Evolutionary conservation across 2,113 vertebrate genomes (phyloP).

Genomic region (Amphiprion ocellaris): DNA sequence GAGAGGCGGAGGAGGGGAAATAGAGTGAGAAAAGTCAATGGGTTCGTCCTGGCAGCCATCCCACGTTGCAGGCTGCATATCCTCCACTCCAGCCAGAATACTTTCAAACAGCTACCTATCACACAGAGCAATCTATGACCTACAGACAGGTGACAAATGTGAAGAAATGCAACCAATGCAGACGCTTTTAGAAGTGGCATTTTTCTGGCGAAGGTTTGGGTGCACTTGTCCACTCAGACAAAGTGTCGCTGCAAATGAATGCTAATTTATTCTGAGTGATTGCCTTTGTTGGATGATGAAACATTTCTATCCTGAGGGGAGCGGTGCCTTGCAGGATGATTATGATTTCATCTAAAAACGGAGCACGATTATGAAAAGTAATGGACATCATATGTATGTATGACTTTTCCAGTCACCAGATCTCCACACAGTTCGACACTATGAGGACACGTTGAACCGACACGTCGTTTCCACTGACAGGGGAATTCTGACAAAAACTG

Average conservation of each 20-base stretch:
- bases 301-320: background rate
- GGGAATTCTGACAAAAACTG: too few species aligned
- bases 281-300: background rate
- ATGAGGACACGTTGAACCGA: too few species aligned
- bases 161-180: background rate
- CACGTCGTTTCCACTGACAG: too few species aligned
- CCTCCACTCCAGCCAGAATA: background rate
- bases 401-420: background rate
- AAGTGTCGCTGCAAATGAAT: slow-evolving; percentile 3
- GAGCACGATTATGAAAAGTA: background rate
- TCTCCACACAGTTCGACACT: too few species aligned
- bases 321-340: background rate
- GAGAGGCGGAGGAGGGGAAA: background rate
- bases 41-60: slow-evolving; percentile 80
- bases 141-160: background rate
- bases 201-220: background rate
- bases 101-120: background rate
- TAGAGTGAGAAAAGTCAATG: slow-evolving; percentile 63
- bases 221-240: background rate
- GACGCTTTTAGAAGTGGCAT: background rate
- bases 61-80: slow-evolving; percentile 69
- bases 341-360: background rate
- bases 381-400: background rate
- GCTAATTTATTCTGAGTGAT: slow-evolving; percentile 14
- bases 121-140: background rate